Evolutionary conservation across 2,113 vertebrate species (phyloP).

Genomic region (Epinephelus moara): DNA sequence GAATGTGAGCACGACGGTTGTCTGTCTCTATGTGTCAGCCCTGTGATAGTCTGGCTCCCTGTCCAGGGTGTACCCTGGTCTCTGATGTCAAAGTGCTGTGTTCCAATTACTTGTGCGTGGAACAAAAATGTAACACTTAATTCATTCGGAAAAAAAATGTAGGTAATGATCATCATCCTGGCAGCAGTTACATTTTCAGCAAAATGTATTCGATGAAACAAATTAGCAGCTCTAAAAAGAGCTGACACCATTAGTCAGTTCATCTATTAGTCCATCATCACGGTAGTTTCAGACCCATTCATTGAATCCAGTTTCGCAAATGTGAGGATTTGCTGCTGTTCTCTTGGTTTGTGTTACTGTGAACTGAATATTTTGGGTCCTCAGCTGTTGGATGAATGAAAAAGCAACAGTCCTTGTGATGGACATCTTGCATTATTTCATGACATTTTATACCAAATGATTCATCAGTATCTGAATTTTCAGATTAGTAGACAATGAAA

Average conservation of each 20-base stretch:
- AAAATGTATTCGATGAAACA: not conserved
- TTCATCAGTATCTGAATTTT: too few relatives aligned
- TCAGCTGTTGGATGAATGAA: not conserved
- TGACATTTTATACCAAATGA: not conserved
- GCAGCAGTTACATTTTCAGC: too few relatives aligned
- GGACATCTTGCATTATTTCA: not conserved
- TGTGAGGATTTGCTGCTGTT: not conserved
- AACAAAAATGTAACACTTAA: not conserved
- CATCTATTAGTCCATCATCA: not conserved
- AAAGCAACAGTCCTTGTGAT: not conserved
- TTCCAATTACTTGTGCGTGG: not conserved
- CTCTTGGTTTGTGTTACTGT: not conserved
- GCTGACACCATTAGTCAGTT: not conserved
- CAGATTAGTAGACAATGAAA: too few relatives aligned
- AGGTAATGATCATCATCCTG: not conserved
- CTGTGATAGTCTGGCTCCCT: too few relatives aligned
- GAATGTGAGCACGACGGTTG: too few relatives aligned
- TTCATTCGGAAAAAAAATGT: not conserved
- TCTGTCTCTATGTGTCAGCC: too few relatives aligned
- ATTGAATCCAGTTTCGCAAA: not conserved
- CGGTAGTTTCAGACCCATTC: not conserved
- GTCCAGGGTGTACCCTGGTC: too few relatives aligned
- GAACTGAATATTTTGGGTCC: not conserved
- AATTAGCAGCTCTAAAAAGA: not conserved
- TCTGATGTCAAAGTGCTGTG: not conserved